Base-by-base conservation (phyloP, 2,888 invertebrate species). In the Synergus laeviventris region DNA sequence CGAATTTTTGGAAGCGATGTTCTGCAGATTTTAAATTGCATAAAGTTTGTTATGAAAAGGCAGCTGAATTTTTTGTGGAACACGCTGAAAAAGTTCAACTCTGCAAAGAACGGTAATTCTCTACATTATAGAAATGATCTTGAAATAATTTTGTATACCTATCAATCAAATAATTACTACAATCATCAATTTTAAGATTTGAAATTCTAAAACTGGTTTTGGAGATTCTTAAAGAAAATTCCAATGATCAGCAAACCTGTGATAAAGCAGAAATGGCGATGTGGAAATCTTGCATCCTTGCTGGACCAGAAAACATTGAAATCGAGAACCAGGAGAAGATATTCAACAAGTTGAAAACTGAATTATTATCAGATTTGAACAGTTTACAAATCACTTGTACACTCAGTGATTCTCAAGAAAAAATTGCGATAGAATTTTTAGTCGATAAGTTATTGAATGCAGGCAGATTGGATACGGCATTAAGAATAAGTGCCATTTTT, bases 61-160 rank as follows among this genome's bases (percentile, higher is more conserved):
- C 95, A 0, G 93, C 94, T 0, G 91, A 93, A 80, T 96, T 95
- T 87, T 93, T 94, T 59, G 91, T 94, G 1, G 91, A 92, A 75
- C 92, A 93, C 79, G 92, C 93, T 0, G 91, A 92, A 2, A 92
- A 92, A 79, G 92, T 94, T 42, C 86, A 73, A 14, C 88, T 87
- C 2, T 83, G 86, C 42, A 87, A 86, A 83, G 90, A 90, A 77
- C 86, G 87, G 87, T 89, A 81, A 78, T 59, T 74, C 8, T 24
- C 16, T 21, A 11, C 21, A 36, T 60, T 36, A 31, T 11, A 36
- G 16, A 2, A 54, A 18, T 49, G 12, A 31, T n/a, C 21, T 45
- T 12, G 2, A 42, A 42, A 66, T 60, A 70, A 76, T 24, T 36
- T 54, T 12, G 64, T 38, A 49, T 1, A 21, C 31, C 7, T 18